phyloP scores from a whole-genome alignment of 2,888 invertebrate species.

The Parelbella ahira region DNA sequence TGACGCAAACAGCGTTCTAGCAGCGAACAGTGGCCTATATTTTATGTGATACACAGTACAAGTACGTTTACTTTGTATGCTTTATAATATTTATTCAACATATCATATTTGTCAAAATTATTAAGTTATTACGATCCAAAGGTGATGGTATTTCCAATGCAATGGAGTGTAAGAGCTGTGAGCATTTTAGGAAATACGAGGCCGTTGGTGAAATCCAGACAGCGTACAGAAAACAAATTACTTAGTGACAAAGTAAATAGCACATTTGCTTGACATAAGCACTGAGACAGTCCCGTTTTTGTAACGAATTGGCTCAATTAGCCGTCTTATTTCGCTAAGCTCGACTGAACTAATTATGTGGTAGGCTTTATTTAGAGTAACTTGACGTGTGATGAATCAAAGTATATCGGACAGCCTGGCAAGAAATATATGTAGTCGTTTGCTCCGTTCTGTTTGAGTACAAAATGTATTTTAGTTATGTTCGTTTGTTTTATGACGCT shows the following conservation, averaged over 20 bases:
- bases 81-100: no score
- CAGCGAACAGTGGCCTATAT: constrained; percentile 14
- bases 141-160: no score
- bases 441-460: no score
- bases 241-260: constrained; percentile 6
- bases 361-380: constrained; percentile 8
- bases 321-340: constrained; percentile 12
- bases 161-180: no score
- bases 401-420: no score
- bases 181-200: no score
- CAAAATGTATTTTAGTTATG: no score
- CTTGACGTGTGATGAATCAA: constrained; percentile 12
- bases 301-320: constrained; percentile 16
- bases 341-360: constrained; percentile 16
- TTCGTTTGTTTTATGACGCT: no score
- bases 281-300: constrained; percentile 8
- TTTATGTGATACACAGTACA: constrained; percentile 5
- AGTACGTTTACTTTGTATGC: constrained; percentile 2
- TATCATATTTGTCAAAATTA: no score
- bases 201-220: neutral
- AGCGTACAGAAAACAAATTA: constrained; percentile 4
- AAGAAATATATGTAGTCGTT: no score
- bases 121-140: no score
- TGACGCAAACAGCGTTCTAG: constrained; percentile 21
- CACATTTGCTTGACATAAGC: constrained; percentile 7